phyloP scores from a whole-genome alignment of 2,888 invertebrate genomes.

The Arctia plantaginis region DNA sequence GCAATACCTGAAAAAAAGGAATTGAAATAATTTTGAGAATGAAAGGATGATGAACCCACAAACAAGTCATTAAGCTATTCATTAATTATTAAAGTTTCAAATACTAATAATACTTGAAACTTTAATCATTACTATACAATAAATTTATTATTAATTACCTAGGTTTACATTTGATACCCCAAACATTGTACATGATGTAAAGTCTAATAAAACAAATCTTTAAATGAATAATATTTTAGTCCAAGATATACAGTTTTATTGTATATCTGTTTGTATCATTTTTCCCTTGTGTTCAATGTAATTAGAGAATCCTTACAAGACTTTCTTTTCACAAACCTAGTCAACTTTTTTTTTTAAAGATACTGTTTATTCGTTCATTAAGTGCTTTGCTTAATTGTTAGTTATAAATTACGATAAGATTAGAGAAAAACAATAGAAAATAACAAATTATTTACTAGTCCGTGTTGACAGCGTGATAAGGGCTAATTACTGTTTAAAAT shows the following conservation, averaged over 20 bases:
- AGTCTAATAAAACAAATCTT: not conserved
- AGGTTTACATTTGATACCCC: too few species aligned
- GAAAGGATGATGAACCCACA: conserved; percentile 36
- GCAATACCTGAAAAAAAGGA: conserved; percentile 40
- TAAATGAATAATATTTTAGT: not conserved
- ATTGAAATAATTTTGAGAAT: not conserved
- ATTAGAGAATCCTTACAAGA: conserved; percentile 12
- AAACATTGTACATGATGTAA: too few species aligned
- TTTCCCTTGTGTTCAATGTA: not conserved
- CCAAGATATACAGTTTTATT: not conserved
- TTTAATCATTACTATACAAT: too few species aligned
- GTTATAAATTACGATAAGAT: not conserved
- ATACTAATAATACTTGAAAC: not conserved
- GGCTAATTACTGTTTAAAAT: conserved; percentile 1
- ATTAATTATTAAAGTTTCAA: too few species aligned
- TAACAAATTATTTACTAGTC: conserved; percentile 49
- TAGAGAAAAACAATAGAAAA: conserved; percentile 22
- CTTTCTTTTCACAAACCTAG: not conserved
- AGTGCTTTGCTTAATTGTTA: not conserved
- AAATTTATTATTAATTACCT: too few species aligned
- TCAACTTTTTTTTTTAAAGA: not conserved
- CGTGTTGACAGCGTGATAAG: conserved; percentile 47
- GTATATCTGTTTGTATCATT: not conserved
- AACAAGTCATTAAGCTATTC: conserved; percentile 32
- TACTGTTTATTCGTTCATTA: not conserved